Evolutionary conservation across 2,888 invertebrate species (phyloP).

Genomic region (Drosophila peninsularis): DNA sequence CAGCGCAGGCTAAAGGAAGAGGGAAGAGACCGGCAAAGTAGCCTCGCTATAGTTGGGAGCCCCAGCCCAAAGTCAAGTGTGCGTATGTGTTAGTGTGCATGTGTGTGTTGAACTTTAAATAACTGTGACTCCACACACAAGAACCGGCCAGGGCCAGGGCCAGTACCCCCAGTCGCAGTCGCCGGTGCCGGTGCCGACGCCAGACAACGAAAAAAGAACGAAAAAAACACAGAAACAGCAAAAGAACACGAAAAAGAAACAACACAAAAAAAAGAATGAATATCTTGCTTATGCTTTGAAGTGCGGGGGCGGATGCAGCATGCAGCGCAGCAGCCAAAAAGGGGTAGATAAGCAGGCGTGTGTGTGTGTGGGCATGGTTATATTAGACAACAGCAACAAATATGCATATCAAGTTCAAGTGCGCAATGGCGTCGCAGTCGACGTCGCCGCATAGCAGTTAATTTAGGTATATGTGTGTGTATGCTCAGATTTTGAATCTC

Average conservation of each 20-base stretch:
- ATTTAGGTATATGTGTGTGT: neutral
- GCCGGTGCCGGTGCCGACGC: conserved; percentile 18
- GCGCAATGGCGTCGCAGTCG: conserved; percentile 24
- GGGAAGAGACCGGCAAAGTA: conserved; percentile 18
- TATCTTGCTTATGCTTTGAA: conserved; percentile 24
- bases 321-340: conserved; percentile 12
- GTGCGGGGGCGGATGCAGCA: conserved; percentile 47
- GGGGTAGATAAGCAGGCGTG: conserved; percentile 16
- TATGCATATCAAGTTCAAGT: conserved; percentile 57
- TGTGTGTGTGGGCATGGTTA: conserved; percentile 13
- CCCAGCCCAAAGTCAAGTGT: conserved; percentile 60
- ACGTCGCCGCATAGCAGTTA: conserved; percentile 15
- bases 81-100: conserved; percentile 19
- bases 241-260: conserved; percentile 16
- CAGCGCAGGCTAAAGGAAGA: conserved; percentile 31
- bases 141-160: conserved; percentile 61
- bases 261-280: conserved; percentile 9
- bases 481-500: neutral
- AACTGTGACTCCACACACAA: conserved; percentile 61
- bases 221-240: conserved; percentile 7
- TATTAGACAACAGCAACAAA: conserved; percentile 18
- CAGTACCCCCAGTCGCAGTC: conserved; percentile 20
- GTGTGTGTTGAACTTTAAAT: conserved; percentile 61
- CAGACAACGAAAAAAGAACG: conserved; percentile 31
- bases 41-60: conserved; percentile 44